Conservation (phyloP, 2,113 vertebrate species). For the Tursiops truncatus region DNA sequence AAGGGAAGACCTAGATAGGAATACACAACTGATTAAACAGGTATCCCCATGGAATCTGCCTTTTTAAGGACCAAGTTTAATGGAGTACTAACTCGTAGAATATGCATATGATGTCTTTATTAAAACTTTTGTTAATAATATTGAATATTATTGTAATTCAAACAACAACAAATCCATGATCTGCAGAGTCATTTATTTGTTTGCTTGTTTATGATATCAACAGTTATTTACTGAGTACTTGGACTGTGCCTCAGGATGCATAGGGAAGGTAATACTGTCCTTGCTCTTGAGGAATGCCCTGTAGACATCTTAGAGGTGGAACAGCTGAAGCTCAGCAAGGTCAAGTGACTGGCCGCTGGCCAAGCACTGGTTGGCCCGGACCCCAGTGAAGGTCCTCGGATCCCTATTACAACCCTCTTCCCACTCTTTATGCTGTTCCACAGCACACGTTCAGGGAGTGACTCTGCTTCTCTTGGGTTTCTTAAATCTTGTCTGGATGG, state of each 20-base stretch:
- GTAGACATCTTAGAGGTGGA: neutral
- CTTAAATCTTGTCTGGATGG: neutral
- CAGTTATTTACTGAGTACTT: too few species aligned
- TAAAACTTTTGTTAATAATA: neutral
- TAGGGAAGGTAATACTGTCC: accelerated
- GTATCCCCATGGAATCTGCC: neutral
- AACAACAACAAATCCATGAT: neutral
- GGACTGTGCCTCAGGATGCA: neutral
- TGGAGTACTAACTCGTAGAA: neutral
- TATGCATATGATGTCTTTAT: neutral
- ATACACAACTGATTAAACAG: neutral
- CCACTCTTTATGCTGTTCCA: neutral
- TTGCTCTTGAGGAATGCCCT: neutral
- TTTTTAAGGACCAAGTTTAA: neutral
- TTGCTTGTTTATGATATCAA: neutral
- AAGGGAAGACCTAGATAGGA: neutral
- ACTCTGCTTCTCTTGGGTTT: neutral
- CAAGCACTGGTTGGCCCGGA: neutral
- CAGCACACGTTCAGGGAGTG: neutral
- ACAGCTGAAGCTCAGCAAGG: neutral
- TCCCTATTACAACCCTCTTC: neutral
- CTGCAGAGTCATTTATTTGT: neutral
- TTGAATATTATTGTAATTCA: neutral
- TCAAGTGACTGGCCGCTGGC: neutral
- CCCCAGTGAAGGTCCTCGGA: too few species aligned